Evolutionary conservation across 2,797 vertebrate genomes (phyloP).

Genomic region (Takifugu ocellatus): DNA sequence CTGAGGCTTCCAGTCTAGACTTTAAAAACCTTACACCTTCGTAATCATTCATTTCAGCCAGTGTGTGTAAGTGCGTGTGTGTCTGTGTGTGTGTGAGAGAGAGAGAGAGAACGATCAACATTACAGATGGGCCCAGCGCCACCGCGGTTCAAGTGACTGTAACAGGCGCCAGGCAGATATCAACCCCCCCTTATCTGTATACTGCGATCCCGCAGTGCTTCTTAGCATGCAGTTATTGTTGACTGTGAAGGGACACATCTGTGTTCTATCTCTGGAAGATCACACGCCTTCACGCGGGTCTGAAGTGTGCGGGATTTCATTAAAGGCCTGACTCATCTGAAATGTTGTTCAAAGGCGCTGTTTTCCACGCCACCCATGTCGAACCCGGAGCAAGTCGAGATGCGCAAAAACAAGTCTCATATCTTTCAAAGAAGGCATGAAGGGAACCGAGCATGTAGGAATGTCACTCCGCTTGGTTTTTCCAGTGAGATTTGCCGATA

Average conservation of each 20-base stretch:
- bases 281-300: constrained; percentile 11
- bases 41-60: constrained; percentile 32
- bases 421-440: constrained; percentile 50
- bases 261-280: constrained; percentile 32
- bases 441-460: constrained; percentile 29
- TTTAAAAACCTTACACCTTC: constrained; percentile 7
- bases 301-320: constrained; percentile 49
- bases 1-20: constrained; percentile 39
- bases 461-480: constrained; percentile 42
- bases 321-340: constrained; percentile 47
- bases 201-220: constrained; percentile 11
- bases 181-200: neutral
- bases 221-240: constrained; percentile 15
- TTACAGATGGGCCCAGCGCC: too few species aligned
- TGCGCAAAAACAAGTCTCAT: constrained; percentile 49
- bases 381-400: constrained; percentile 30
- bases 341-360: constrained; percentile 56
- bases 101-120: too few species aligned
- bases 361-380: constrained; percentile 59
- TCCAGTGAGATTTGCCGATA: constrained; percentile 19
- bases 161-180: too few species aligned
- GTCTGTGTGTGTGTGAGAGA: neutral
- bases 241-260: neutral
- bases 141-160: too few species aligned
- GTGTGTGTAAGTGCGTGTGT: neutral